phyloP scores from a whole-genome alignment of 2,888 invertebrate species.

The Ormyrus nitidulus region DNA sequence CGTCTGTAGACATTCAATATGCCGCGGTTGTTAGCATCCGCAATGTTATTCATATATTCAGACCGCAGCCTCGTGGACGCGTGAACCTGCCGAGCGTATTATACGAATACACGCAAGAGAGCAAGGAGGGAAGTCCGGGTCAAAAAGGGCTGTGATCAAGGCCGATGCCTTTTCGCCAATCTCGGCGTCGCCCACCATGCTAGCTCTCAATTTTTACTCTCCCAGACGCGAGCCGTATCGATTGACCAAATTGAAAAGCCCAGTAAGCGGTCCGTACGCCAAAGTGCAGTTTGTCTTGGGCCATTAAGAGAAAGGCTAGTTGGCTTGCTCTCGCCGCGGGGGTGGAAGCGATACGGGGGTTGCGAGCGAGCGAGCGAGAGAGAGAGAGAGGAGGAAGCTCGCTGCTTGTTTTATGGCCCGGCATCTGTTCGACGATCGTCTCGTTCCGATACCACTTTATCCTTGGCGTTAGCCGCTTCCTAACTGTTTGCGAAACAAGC shows the following conservation, averaged over 20 bases:
- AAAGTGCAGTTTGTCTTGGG: conserved; percentile 75
- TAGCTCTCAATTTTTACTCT: background rate
- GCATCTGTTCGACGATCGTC: conserved; percentile 76
- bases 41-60: conserved; percentile 75
- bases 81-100: conserved; percentile 60
- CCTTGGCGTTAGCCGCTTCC: conserved; percentile 74
- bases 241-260: conserved; percentile 30
- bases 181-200: background rate
- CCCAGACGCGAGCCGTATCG: background rate
- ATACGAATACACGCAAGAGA: conserved; percentile 57
- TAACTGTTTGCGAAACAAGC: conserved; percentile 75
- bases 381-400: conserved; percentile 67
- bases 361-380: conserved; percentile 26
- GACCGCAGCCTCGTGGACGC: conserved; percentile 59
- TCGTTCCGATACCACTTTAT: conserved; percentile 76
- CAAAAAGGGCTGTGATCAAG: conserved; percentile 52
- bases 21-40: conserved; percentile 70
- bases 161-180: conserved; percentile 47
- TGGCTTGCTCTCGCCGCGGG: conserved; percentile 67
- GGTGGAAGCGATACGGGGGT: conserved; percentile 62
- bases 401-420: conserved; percentile 74
- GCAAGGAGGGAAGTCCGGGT: conserved; percentile 46
- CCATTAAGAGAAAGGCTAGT: conserved; percentile 75
- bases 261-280: conserved; percentile 46
- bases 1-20: conserved; percentile 72